Base-by-base conservation (phyloP, 1,140 invertebrate genomes). In the Theocolax elegans region DNA sequence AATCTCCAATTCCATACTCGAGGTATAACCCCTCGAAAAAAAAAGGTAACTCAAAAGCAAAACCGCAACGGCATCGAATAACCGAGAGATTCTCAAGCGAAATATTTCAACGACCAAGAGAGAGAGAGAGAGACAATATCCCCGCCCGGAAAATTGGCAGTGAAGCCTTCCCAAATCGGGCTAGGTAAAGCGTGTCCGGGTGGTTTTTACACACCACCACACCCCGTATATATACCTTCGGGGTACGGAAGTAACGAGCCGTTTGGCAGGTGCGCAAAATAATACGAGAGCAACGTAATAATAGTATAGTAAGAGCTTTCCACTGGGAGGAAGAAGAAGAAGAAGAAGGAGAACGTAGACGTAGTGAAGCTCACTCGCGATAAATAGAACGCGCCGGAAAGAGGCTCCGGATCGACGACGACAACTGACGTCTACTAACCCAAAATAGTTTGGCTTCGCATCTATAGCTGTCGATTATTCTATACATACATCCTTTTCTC, bases 231-330 rank as follows among this genome's bases (percentile, higher is more conserved):
- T n/a, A n/a, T n/a, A n/a, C n/a, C n/a, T n/a, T 23, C 44, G 49
- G 74, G 75, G 4, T 35, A 77, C 77, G 77, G 77, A 78, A 77
- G 77, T 77, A 75, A 76, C 73, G 77, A 71, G 63, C 71, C 72
- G 72, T 75, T 78, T 75, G 75, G 76, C 76, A 78, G 76, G 74
- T 76, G 75, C 67, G 73, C 73, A 76, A 76, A n/a, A 78, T 76
- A 76, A 74, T 74, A 54, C 60, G 59, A 63, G 72, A 51, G 54
- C 29, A 51, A 63, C 72, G 74, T 79, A 77, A 77, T 79, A 80
- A 80, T 79, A 79, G 77, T n/a, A n/a, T n/a, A n/a, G n/a, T n/a
- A n/a, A 77, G 75, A 53, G 63, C 71, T 69, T 63, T 66, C 72
- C 10, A 19, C 3, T 15, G 21, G 17, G 15, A 2, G 44, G 3